Base-by-base conservation (phyloP, 2,797 vertebrate genomes). In the Siniperca obscura region DNA sequence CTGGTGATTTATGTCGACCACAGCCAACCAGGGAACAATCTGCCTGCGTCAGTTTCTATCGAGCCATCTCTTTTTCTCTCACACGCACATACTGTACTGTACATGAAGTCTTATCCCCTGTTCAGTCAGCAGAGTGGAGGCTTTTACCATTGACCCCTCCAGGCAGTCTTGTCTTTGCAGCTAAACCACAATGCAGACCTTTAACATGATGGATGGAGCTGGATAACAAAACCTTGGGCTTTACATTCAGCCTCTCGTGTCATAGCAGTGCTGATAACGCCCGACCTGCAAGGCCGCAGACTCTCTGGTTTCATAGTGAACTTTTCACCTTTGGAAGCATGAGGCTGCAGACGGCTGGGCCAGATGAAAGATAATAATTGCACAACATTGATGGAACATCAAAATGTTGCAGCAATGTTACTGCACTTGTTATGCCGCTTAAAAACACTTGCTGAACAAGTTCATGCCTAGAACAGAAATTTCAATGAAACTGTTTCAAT, bases 71-170 rank as follows among this genome's bases (percentile, higher is more conserved):
- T 80, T 66, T 61, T 19, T 55, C n/a, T 40, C 82, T 22, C 30
- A 9, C 67, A 25, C 65, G 72, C 70, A 77, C 76, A 80, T 11
- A 42, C 61, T 22, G 50, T 30, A 17, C 77, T 56, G 59, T 81
- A 76, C 61, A 81, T 82, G 74, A 86, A 74, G 88, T 78, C 73
- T 82, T 69, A 81, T 87, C 66, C 42, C 65, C 64, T 82, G 83
- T 91, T 85, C 84, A 80, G 91, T 92, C 92, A 92, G 92, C 92
- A 92, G 70, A 91, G 83, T 19, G 42, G 60, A 86, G 80, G 81
- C 82, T 84, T 89, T 91, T 84, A 90, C 60, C 19, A 5, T n/a
- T 90, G 86, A 91, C 89, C 91, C 86, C 85, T 91, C 34, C 72
- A 60, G 84, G 65, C 81, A 57, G 61, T 71, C 68, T 48, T 68